Evolutionary conservation across 2,888 invertebrate species (phyloP).

Genomic region (Yponomeuta evonymella): DNA sequence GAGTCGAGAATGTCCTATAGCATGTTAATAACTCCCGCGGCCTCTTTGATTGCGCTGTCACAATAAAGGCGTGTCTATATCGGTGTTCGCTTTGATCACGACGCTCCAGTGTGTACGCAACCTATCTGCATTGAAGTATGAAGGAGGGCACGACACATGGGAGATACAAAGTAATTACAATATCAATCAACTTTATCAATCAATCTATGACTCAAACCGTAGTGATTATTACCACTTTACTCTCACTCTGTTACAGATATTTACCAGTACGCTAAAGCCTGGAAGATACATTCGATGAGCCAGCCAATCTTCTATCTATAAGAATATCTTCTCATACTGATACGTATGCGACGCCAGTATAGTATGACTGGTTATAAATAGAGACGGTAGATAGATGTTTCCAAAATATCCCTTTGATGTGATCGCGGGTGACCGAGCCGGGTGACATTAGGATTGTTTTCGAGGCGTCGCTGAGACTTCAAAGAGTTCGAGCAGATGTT

Average conservation of each 20-base stretch:
- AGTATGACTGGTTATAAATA: not conserved
- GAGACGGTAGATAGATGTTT: not conserved
- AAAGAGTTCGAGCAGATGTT: not conserved
- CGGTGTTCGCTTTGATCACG: slow-evolving; percentile 9
- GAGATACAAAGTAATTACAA: too few species aligned
- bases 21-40: slow-evolving; percentile 13
- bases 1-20: not conserved
- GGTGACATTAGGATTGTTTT: slow-evolving; percentile 2
- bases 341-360: not conserved
- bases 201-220: too few species aligned
- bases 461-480: not conserved
- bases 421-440: not conserved
- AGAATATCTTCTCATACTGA: too few species aligned
- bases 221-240: too few species aligned
- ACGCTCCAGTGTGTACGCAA: not conserved
- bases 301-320: too few species aligned
- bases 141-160: too few species aligned
- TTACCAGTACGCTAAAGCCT: too few species aligned
- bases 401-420: slow-evolving; percentile 4
- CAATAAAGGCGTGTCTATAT: slow-evolving; percentile 11
- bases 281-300: too few species aligned
- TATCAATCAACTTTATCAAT: too few species aligned
- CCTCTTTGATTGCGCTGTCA: slow-evolving; percentile 12
- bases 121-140: not conserved
- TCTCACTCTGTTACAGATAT: too few species aligned